Conservation (phyloP, 2,888 invertebrate species). For the Dione vanillae region DNA sequence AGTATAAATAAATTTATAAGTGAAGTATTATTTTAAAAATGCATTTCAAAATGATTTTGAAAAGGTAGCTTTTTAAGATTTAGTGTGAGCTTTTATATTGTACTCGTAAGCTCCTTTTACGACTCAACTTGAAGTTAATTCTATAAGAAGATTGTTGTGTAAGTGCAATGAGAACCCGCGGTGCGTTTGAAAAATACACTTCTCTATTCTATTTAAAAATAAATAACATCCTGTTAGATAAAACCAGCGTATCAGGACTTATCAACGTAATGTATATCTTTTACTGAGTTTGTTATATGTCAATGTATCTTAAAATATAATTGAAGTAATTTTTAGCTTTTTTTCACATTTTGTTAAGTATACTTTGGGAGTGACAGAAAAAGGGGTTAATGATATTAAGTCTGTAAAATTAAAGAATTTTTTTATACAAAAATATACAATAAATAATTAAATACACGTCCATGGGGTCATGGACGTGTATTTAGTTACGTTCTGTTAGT, state of each 20-base stretch:
- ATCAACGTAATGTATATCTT: slow-evolving; percentile 42
- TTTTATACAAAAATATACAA: no score
- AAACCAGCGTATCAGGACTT: slow-evolving; percentile 27
- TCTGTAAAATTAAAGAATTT: no score
- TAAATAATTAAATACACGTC: no score
- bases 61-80: slow-evolving; percentile 25
- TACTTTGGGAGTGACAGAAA: no score
- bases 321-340: neutral
- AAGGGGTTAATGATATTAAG: no score
- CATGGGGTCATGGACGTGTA: no score
- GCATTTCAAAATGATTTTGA: slow-evolving; percentile 2
- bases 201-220: slow-evolving; percentile 30
- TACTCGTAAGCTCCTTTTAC: slow-evolving; percentile 26
- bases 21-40: slow-evolving; percentile 12
- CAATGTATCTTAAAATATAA: neutral
- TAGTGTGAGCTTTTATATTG: slow-evolving; percentile 22
- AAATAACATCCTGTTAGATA: slow-evolving; percentile 36
- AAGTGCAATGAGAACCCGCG: slow-evolving; percentile 31
- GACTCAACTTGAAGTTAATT: slow-evolving; percentile 30
- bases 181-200: slow-evolving; percentile 31
- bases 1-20: neutral
- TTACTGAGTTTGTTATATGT: slow-evolving; percentile 41
- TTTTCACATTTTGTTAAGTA: no score
- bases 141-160: slow-evolving; percentile 37
- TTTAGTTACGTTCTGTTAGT: no score